Evolutionary conservation across 2,797 vertebrate species (phyloP).

Genomic region (Chaunax sp.): DNA sequence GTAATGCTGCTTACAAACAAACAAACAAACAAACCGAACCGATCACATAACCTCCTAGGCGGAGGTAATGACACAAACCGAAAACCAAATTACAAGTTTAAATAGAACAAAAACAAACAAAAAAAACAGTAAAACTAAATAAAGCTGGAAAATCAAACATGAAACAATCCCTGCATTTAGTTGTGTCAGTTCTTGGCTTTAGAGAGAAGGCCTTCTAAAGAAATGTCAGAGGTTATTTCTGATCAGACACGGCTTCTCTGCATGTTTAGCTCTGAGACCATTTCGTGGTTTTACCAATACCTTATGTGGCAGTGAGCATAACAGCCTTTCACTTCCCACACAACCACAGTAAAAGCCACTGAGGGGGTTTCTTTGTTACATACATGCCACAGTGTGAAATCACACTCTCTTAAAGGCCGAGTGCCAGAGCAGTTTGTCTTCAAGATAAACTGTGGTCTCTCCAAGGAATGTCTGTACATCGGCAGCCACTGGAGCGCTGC

Average conservation of each 20-base stretch:
- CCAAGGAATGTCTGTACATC: slow-evolving; percentile 5
- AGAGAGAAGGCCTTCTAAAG: not conserved
- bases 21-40: too few species aligned
- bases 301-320: slow-evolving; percentile 21
- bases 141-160: too few species aligned
- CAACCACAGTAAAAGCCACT: not conserved
- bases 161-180: too few species aligned
- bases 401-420: slow-evolving; percentile 19
- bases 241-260: not conserved
- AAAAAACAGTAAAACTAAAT: too few species aligned
- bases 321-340: slow-evolving; percentile 32
- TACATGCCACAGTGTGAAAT: slow-evolving; percentile 40
- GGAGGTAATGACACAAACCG: too few species aligned
- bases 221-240: not conserved
- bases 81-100: too few species aligned
- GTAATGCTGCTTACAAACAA: too few species aligned
- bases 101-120: too few species aligned
- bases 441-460: slow-evolving; percentile 9
- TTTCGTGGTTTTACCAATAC: not conserved
- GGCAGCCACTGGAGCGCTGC: slow-evolving; percentile 11
- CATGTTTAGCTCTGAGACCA: slow-evolving; percentile 2
- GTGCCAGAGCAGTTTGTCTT: slow-evolving; percentile 30
- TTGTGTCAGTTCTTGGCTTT: not conserved
- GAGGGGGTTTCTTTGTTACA: slow-evolving; percentile 28
- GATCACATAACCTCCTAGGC: too few species aligned